Evolutionary conservation across 1,140 invertebrate species (phyloP).

Genomic region (Periplaneta americana): DNA sequence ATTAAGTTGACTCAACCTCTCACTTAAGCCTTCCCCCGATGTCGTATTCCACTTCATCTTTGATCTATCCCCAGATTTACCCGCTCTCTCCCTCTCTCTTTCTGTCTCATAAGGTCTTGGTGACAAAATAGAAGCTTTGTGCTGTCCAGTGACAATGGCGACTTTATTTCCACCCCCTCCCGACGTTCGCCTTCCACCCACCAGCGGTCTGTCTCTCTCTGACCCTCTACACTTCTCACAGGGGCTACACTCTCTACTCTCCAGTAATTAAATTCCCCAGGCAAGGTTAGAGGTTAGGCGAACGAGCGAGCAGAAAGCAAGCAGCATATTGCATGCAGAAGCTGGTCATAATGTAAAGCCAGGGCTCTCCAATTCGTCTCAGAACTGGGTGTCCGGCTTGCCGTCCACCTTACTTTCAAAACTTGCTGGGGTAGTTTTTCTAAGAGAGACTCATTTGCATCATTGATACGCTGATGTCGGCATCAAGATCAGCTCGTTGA

Average conservation of each 20-base stretch:
- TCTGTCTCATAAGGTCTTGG: neutral
- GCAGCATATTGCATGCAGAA: slow-evolving; percentile 5
- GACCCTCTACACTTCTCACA: neutral
- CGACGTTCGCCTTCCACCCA: neutral
- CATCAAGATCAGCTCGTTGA: no score
- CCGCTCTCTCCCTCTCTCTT: neutral
- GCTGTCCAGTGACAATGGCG: slow-evolving; percentile 10
- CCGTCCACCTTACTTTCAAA: neutral
- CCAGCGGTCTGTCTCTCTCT: neutral
- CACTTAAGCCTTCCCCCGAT: neutral
- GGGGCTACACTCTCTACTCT: neutral
- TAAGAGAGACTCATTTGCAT: no score
- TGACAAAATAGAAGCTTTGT: neutral
- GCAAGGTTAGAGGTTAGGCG: slow-evolving; percentile 6
- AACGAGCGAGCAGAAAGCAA: neutral
- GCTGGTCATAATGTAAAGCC: neutral
- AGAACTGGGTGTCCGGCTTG: neutral
- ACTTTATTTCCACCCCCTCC: neutral
- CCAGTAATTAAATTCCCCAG: slow-evolving; percentile 9
- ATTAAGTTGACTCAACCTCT: neutral
- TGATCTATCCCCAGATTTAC: neutral
- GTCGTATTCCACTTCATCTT: neutral
- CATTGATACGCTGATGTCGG: no score
- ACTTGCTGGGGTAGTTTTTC: no score
- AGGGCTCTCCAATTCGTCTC: neutral